These are phyloP conservation scores for Lepisosteus oculatus DNA, from an alignment of 2,113 vertebrate species.

Conservation along the genomic window DNA sequence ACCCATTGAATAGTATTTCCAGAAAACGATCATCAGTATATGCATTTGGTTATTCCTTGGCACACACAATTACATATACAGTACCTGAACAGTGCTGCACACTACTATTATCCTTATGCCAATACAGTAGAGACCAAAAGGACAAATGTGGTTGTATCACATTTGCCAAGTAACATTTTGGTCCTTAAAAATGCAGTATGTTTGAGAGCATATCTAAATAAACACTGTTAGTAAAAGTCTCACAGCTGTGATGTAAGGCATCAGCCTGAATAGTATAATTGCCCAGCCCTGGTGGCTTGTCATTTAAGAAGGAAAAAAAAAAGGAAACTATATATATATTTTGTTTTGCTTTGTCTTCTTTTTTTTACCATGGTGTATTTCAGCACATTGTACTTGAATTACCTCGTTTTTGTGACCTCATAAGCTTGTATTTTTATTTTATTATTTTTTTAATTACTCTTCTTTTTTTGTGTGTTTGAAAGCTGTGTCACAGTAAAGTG, in stretches of 20 bases:
- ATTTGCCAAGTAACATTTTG: slow-evolving; percentile 32
- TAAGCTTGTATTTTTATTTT: slow-evolving; percentile 65
- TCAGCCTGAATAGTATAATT: not conserved
- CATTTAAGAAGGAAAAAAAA: slow-evolving; percentile 43
- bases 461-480: slow-evolving; percentile 34
- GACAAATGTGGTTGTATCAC: slow-evolving; percentile 37
- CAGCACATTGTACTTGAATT: slow-evolving; percentile 98
- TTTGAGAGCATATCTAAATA: slow-evolving; percentile 38
- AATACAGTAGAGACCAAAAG: slow-evolving; percentile 50
- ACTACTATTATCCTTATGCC: slow-evolving; percentile 41
- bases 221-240: slow-evolving; percentile 25
- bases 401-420: slow-evolving; percentile 97
- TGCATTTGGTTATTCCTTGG: no score
- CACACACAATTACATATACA: no score
- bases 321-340: slow-evolving; percentile 53
- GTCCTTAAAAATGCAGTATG: slow-evolving; percentile 35
- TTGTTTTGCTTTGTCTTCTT: slow-evolving; percentile 52
- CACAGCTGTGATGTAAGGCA: slow-evolving; percentile 41
- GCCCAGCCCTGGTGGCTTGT: slow-evolving; percentile 43
- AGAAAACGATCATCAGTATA: no score
- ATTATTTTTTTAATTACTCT: slow-evolving; percentile 42
- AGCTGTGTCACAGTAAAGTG: slow-evolving; percentile 41
- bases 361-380: slow-evolving; percentile 69
- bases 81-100: not conserved
- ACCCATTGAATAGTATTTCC: no score